These are phyloP conservation scores for Poeciliopsis gracilis DNA, from an alignment of 2,797 vertebrate genomes.

Conservation along the genomic window DNA sequence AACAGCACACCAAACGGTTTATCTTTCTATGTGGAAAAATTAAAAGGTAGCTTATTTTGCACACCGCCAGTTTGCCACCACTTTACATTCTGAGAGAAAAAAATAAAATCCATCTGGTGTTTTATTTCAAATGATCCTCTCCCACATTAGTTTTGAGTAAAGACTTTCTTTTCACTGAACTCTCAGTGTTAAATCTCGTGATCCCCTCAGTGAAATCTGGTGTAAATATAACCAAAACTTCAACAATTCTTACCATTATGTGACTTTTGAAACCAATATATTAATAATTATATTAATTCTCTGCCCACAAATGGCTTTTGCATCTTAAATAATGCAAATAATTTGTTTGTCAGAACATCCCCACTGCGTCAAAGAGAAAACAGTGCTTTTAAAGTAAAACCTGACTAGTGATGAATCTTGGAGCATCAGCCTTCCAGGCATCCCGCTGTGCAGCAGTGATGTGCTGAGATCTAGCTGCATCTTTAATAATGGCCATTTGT, in stretches of 20 bases:
- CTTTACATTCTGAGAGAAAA: neutral
- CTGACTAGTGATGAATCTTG: slow-evolving; percentile 3
- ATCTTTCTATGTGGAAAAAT: neutral
- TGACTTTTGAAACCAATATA: neutral
- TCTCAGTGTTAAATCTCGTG: neutral
- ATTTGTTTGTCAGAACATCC: neutral
- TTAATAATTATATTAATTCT: neutral
- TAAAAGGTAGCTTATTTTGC: neutral
- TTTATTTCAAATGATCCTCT: neutral
- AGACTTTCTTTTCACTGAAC: neutral
- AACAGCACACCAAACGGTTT: neutral
- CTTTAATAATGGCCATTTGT: slow-evolving; percentile 60
- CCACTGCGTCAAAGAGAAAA: neutral
- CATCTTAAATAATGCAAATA: neutral
- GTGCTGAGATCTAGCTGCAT: slow-evolving; percentile 31
- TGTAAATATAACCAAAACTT: neutral
- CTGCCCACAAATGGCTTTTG: neutral
- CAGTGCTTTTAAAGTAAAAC: slow-evolving; percentile 2
- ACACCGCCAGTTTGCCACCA: neutral
- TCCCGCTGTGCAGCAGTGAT: slow-evolving; percentile 38
- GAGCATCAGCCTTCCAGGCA: slow-evolving; percentile 15
- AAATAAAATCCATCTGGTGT: neutral
- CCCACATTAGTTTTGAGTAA: neutral
- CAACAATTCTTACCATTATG: neutral
- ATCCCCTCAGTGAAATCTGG: neutral